Evolutionary conservation across 2,797 vertebrate genomes (phyloP).

Genomic region (Labroides dimidiatus): DNA sequence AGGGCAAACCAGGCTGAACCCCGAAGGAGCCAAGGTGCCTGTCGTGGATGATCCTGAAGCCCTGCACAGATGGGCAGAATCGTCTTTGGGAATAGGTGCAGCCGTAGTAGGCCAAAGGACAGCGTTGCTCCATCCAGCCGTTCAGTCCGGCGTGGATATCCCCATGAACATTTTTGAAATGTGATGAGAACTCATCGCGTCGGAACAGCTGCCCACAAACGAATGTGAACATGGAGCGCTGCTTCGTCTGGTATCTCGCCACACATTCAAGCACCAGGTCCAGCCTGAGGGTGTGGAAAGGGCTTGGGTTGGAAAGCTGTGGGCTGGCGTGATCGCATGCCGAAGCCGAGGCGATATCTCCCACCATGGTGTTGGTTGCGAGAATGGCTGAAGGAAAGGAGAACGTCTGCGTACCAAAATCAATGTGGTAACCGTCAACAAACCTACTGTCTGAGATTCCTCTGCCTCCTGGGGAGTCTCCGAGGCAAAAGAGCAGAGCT

Average conservation of each 20-base stretch:
- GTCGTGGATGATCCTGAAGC: slow-evolving; percentile 96
- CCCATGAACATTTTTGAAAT: slow-evolving; percentile 99
- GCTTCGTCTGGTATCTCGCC: slow-evolving; percentile 98
- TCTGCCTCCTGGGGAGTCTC: slow-evolving; percentile 95
- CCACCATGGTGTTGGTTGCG: slow-evolving; percentile 98
- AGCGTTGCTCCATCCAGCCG: slow-evolving; percentile 99
- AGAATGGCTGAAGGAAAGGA: slow-evolving; percentile 97
- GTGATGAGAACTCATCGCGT: slow-evolving; percentile 96
- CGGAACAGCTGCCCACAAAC: slow-evolving; percentile 98
- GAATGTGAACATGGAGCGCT: slow-evolving; percentile 99
- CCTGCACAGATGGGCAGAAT: slow-evolving; percentile 96
- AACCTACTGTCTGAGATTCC: slow-evolving; percentile 97
- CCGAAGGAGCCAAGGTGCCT: slow-evolving; percentile 95
- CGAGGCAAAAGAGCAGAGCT: slow-evolving; percentile 96
- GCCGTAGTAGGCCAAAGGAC: slow-evolving; percentile 97
- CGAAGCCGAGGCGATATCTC: slow-evolving; percentile 97
- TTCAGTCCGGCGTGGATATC: slow-evolving; percentile 99
- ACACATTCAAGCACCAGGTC: slow-evolving; percentile 99
- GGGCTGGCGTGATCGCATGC: slow-evolving; percentile 99
- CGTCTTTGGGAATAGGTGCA: slow-evolving; percentile 98
- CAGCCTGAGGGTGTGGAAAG: slow-evolving; percentile 97
- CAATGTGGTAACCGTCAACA: slow-evolving; percentile 93
- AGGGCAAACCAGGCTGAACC: slow-evolving; percentile 89
- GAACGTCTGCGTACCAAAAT: slow-evolving; percentile 98
- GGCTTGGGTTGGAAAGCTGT: slow-evolving; percentile 98